Evolutionary conservation across 2,113 vertebrate genomes (phyloP).

Genomic region (Nibea albiflora): DNA sequence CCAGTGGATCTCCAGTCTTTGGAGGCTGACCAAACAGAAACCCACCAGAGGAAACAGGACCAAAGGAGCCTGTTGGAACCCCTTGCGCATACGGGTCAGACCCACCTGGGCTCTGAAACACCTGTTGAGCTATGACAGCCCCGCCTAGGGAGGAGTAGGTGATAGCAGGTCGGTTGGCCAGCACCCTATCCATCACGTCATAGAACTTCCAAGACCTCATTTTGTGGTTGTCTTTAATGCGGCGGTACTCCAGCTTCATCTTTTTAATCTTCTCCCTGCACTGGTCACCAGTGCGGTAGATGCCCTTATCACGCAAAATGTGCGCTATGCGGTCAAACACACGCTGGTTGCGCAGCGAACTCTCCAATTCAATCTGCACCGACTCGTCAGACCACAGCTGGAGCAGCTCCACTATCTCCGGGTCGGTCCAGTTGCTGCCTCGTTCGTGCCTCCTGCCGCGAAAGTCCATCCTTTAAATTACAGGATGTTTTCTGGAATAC

Average conservation of each 20-base stretch:
- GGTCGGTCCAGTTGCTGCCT: constrained; percentile 93
- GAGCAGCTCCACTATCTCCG: constrained; percentile 90
- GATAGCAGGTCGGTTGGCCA: constrained; percentile 86
- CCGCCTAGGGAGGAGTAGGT: constrained; percentile 85
- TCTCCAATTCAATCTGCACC: constrained; percentile 90
- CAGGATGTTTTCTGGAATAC: constrained; percentile 27
- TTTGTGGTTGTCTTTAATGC: constrained; percentile 91
- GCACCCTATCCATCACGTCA: constrained; percentile 91
- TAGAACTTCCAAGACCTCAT: constrained; percentile 91
- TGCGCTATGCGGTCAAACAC: constrained; percentile 92
- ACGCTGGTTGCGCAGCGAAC: constrained; percentile 90
- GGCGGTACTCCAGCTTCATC: constrained; percentile 93
- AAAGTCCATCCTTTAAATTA: constrained; percentile 85
- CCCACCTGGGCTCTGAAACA: constrained; percentile 80
- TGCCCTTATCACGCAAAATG: constrained; percentile 87
- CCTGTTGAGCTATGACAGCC: constrained; percentile 84
- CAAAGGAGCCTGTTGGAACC: constrained; percentile 67
- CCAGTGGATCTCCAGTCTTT: constrained; percentile 83
- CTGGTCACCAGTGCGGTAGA: constrained; percentile 89
- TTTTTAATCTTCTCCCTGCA: constrained; percentile 95
- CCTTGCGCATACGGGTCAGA: constrained; percentile 79
- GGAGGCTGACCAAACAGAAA: constrained; percentile 86
- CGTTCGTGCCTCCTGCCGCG: constrained; percentile 89
- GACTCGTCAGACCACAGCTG: constrained; percentile 91
- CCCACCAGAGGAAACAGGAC: constrained; percentile 71